Percentiles rank a stretch among this genome's conserved stretches.
phyloP scores from a whole-genome alignment of 1,140 invertebrate genomes.

The Belonocnema kinseyi region DNA sequence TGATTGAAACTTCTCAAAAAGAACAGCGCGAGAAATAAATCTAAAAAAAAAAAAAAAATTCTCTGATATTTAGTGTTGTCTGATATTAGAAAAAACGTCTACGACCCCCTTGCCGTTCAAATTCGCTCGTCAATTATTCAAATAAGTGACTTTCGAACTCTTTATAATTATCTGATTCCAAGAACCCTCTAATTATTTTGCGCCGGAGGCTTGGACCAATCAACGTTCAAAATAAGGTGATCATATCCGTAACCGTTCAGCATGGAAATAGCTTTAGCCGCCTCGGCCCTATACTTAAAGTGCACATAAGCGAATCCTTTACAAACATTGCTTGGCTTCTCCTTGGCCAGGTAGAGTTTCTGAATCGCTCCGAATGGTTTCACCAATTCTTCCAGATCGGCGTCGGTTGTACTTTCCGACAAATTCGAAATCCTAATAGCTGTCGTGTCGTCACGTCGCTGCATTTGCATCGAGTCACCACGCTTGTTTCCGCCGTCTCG shows the following conservation, averaged over 20 bases:
- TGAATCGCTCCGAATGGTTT: conserved; percentile 92
- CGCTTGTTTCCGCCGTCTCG: conserved; percentile 87
- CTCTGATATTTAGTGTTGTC: too few species aligned
- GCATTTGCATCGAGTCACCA: conserved; percentile 83
- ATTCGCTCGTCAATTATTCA: too few species aligned
- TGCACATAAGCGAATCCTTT: conserved; percentile 98
- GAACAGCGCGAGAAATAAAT: too few species aligned
- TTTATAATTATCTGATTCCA: too few species aligned
- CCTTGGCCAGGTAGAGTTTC: conserved; percentile 92
- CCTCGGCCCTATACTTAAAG: conserved; percentile 92
- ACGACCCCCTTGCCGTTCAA: too few species aligned
- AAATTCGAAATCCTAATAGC: conserved; percentile 98
- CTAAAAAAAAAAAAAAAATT: too few species aligned
- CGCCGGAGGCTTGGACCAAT: conserved; percentile 95
- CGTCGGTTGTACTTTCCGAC: conserved; percentile 96
- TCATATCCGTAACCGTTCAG: conserved; percentile 98
- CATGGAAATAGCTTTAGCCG: conserved; percentile 91
- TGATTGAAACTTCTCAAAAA: too few species aligned
- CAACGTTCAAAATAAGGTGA: conserved; percentile 97
- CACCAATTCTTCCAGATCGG: conserved; percentile 96
- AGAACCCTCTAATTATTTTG: conserved; percentile 65
- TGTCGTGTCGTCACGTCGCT: conserved; percentile 85
- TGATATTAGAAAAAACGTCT: too few species aligned
- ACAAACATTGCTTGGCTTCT: conserved; percentile 87
- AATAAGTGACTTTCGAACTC: too few species aligned